These are phyloP conservation scores for Diuraphis noxia DNA, from an alignment of 1,140 invertebrate genomes.

Conservation along the genomic window DNA sequence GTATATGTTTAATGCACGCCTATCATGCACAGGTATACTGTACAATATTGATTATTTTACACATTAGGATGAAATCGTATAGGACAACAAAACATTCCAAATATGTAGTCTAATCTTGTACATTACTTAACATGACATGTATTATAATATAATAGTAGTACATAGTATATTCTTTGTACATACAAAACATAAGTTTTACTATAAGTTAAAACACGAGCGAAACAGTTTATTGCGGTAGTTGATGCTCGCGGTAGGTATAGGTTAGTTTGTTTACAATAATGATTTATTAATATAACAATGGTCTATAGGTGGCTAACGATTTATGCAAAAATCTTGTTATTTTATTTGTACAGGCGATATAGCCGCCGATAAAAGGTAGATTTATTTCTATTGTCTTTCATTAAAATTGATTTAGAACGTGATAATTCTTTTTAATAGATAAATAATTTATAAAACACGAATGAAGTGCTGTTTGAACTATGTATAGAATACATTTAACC, in stretches of 20 bases:
- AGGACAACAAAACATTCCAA: background rate
- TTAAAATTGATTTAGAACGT: background rate
- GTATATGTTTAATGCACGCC: too few relatives aligned
- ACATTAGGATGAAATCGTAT: background rate
- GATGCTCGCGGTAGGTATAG: background rate
- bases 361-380: background rate
- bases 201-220: background rate
- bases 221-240: background rate
- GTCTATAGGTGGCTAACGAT: background rate
- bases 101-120: background rate
- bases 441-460: background rate
- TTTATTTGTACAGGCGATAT: background rate
- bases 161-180: background rate
- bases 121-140: background rate
- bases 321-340: background rate
- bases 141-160: background rate
- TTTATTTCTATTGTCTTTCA: background rate
- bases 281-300: background rate
- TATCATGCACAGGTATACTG: too few relatives aligned
- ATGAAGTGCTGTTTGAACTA: background rate
- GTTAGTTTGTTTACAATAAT: background rate
- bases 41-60: background rate
- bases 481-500: background rate
- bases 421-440: background rate
- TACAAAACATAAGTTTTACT: background rate